Evolutionary conservation across 2,888 invertebrate genomes (phyloP).

Genomic region (Liodrosophila aerea): DNA sequence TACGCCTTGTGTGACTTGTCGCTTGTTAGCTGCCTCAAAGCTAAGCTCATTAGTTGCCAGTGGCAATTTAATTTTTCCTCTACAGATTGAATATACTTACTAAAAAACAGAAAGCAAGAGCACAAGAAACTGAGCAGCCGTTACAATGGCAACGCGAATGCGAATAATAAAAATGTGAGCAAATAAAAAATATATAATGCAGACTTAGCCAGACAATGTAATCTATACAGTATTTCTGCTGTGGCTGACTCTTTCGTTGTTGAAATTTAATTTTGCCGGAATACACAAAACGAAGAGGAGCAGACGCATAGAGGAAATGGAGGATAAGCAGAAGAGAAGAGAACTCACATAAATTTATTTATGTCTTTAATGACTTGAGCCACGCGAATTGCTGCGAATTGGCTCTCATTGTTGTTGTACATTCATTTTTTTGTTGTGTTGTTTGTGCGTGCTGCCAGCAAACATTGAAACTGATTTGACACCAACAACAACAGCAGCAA

Average conservation of each 20-base stretch:
- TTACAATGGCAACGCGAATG: conserved; percentile 56
- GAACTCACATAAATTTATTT: conserved; percentile 80
- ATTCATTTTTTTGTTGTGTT: conserved; percentile 16
- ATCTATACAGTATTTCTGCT: conserved; percentile 40
- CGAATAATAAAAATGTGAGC: conserved; percentile 29
- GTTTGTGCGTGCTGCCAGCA: conserved; percentile 54
- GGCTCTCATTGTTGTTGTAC: conserved; percentile 38
- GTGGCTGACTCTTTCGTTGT: conserved; percentile 16
- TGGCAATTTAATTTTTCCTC: conserved; percentile 21
- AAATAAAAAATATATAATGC: conserved; percentile 37
- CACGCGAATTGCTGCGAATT: conserved; percentile 69
- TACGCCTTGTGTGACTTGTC: conserved; percentile 38
- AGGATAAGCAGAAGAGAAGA: conserved; percentile 43
- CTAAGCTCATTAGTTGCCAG: conserved; percentile 66
- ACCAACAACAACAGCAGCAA: conserved; percentile 47
- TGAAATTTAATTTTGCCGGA: conserved; percentile 55
- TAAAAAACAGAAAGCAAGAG: background rate
- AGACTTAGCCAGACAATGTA: conserved; percentile 48
- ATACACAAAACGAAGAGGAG: conserved; percentile 3
- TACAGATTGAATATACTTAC: background rate
- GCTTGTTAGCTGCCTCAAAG: conserved; percentile 22
- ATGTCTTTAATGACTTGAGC: conserved; percentile 79
- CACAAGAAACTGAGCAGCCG: conserved; percentile 43
- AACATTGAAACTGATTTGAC: conserved; percentile 76
- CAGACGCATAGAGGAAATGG: no score